These are phyloP conservation scores for Vidua macroura DNA, from an alignment of 2,113 vertebrate genomes.

Conservation along the genomic window DNA sequence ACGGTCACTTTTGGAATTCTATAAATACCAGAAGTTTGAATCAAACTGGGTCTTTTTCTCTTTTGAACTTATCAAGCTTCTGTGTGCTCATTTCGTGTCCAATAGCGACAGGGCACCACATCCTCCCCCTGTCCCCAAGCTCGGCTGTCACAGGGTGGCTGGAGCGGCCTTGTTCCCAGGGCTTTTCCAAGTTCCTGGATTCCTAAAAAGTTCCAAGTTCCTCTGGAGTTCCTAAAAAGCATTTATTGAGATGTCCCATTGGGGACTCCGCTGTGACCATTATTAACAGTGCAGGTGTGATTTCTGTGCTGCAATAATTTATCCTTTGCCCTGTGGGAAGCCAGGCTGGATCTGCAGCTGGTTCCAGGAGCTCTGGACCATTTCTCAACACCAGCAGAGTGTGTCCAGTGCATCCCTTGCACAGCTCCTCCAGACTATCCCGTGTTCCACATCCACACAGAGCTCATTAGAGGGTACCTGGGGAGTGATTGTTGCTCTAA, in stretches of 20 bases:
- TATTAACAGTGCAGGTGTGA: not conserved
- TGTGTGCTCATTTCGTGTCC: too few species aligned
- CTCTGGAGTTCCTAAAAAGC: not conserved
- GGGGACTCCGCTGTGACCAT: not conserved
- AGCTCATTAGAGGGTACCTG: not conserved
- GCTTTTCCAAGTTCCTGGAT: not conserved
- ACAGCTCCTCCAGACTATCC: not conserved
- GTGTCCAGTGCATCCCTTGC: not conserved
- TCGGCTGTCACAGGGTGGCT: rapidly evolving
- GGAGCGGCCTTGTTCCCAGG: not conserved
- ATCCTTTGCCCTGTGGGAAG: not conserved
- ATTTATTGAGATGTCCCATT: not conserved
- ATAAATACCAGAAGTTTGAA: too few species aligned
- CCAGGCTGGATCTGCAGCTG: not conserved
- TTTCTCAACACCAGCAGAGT: not conserved
- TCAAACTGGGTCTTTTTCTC: too few species aligned
- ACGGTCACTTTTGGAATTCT: too few species aligned
- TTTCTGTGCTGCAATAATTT: not conserved
- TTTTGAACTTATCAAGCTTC: too few species aligned
- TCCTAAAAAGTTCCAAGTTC: not conserved
- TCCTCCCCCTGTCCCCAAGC: not conserved
- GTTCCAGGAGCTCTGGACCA: not conserved
- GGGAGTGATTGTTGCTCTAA: constrained; percentile 11
- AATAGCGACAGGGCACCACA: too few species aligned
- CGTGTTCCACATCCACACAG: not conserved